Percentiles rank a stretch among this genome's conserved stretches.
These are phyloP conservation scores for Pygmarrhopalites habei DNA, from an alignment of 1,140 invertebrate species.

Conservation along the genomic window DNA sequence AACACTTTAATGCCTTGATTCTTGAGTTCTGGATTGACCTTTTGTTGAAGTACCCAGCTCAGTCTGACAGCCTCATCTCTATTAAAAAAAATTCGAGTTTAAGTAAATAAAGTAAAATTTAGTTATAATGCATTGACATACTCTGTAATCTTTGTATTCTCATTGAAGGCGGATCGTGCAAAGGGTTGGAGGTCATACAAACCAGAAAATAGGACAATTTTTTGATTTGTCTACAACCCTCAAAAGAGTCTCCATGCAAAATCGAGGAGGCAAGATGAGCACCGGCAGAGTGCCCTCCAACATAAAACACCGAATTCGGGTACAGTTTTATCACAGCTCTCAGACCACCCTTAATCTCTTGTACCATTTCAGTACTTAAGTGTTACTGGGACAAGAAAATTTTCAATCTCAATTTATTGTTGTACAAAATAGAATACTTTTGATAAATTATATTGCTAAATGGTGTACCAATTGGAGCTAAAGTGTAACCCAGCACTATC, in stretches of 20 bases:
- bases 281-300: conserved; percentile 60
- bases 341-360: conserved; percentile 17
- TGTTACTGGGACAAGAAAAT: neutral
- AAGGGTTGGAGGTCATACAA: conserved; percentile 48
- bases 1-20: conserved; percentile 39
- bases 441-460: no score
- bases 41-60: conserved; percentile 12
- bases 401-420: neutral
- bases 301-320: conserved; percentile 12
- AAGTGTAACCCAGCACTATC: conserved; percentile 63
- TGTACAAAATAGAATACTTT: no score
- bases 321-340: conserved; percentile 5
- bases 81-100: conserved; percentile 7
- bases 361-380: conserved; percentile 9
- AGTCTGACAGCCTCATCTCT: conserved; percentile 19
- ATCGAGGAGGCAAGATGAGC: conserved; percentile 61
- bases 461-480: conserved; percentile 64
- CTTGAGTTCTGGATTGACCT: conserved; percentile 13
- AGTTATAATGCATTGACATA: conserved; percentile 32
- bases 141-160: conserved; percentile 39
- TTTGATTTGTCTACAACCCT: conserved; percentile 38
- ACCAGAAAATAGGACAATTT: conserved; percentile 48
- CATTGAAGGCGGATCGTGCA: conserved; percentile 41
- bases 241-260: conserved; percentile 41
- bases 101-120: no score